Evolutionary conservation across 2,797 vertebrate genomes (phyloP).

Genomic region (Parotocinclus haroldoi): DNA sequence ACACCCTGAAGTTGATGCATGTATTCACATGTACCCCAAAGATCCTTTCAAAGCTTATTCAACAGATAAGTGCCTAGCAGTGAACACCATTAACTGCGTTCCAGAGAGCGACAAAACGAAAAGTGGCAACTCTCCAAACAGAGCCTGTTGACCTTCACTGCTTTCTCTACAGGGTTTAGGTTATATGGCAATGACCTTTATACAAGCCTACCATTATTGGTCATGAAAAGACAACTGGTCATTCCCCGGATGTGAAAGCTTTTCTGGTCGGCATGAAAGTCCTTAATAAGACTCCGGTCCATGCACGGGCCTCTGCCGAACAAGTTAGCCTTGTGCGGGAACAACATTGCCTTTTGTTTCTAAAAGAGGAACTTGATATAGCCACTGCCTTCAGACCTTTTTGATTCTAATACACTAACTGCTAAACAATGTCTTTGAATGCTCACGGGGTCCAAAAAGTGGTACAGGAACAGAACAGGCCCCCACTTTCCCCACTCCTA

Average conservation of each 20-base stretch:
- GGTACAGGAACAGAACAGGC: neutral
- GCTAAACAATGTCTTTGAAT: conserved; percentile 20
- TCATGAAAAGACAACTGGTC: neutral
- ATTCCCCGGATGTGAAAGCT: conserved; percentile 3
- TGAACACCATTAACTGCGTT: neutral
- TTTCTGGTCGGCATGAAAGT: neutral
- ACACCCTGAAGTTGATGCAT: too few species aligned
- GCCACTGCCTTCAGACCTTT: conserved; percentile 23
- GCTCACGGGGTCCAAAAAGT: conserved; percentile 10
- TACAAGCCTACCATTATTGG: neutral
- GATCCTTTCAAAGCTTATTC: neutral
- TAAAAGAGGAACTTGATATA: conserved; percentile 15
- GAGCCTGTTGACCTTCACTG: neutral
- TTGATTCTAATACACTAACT: conserved; percentile 16
- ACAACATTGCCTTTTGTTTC: conserved; percentile 7
- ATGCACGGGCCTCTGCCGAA: conserved; percentile 8
- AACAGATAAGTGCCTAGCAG: conserved; percentile 40
- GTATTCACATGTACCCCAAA: too few species aligned
- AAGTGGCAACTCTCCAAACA: conserved; percentile 3
- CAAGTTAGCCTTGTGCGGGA: neutral
- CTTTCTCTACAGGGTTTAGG: neutral
- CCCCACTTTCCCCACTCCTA: neutral
- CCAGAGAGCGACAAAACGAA: neutral
- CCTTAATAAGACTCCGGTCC: conserved; percentile 1
- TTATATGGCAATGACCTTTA: neutral